phyloP scores from a whole-genome alignment of 1,140 invertebrate genomes.

The Anoplolepis gracilipes region DNA sequence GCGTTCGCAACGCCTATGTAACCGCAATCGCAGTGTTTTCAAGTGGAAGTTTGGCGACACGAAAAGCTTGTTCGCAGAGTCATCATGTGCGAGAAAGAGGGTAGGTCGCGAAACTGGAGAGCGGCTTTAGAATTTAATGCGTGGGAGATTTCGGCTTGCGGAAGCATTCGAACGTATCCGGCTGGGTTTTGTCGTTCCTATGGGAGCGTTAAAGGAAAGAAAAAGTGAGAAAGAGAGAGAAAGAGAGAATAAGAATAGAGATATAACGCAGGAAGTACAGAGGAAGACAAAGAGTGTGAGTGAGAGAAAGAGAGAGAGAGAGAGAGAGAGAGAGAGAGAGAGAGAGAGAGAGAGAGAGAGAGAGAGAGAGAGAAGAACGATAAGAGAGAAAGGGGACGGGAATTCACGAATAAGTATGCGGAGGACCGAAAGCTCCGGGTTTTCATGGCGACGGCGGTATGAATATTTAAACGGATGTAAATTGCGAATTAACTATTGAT shows the following conservation, averaged over 20 bases:
- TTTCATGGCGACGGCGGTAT: constrained; percentile 70
- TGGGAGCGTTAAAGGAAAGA: constrained; percentile 34
- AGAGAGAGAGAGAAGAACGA: neutral
- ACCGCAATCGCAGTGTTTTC: constrained; percentile 55
- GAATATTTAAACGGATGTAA: constrained; percentile 80
- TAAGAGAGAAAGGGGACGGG: neutral
- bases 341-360: neutral
- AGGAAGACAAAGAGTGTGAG: no score
- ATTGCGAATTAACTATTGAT: constrained; percentile 81
- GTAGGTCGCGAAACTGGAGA: constrained; percentile 71
- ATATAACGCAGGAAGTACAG: constrained; percentile 3
- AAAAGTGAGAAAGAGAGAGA: constrained; percentile 16
- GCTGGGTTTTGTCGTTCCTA: constrained; percentile 60
- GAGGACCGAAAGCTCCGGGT: constrained; percentile 70
- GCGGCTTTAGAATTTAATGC: constrained; percentile 79
- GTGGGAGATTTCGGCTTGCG: constrained; percentile 70
- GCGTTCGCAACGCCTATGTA: neutral
- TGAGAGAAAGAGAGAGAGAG: constrained; percentile 36
- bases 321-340: neutral
- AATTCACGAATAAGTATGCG: constrained; percentile 73
- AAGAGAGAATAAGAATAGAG: constrained; percentile 10
- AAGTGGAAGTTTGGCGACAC: constrained; percentile 60
- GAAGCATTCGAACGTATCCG: constrained; percentile 71
- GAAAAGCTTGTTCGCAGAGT: constrained; percentile 47
- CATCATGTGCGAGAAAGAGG: constrained; percentile 42